Evolutionary conservation across 2,888 invertebrate species (phyloP).

Genomic region (Andrena camellia): DNA sequence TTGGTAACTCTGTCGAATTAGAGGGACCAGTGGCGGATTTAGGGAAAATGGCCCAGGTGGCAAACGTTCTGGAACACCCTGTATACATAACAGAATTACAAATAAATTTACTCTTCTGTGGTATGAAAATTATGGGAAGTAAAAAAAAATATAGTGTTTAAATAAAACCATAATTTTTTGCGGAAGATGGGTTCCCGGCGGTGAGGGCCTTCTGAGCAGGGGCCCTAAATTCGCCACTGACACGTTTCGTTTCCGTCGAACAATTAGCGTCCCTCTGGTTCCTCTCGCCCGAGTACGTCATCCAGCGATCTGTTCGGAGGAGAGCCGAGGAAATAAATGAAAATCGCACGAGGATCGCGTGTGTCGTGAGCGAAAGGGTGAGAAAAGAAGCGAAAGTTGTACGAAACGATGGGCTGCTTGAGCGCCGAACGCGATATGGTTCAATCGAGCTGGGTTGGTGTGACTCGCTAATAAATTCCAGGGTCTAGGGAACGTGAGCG

Average conservation of each 20-base stretch:
- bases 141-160: too few relatives aligned
- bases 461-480: conserved; percentile 32
- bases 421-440: conserved; percentile 55
- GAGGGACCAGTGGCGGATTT: conserved; percentile 11
- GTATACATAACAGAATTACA: too few relatives aligned
- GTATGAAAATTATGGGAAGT: too few relatives aligned
- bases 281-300: neutral
- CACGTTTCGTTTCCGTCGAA: conserved; percentile 18
- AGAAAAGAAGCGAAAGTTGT: neutral
- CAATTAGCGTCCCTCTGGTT: conserved; percentile 33
- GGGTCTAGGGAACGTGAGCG: conserved; percentile 30
- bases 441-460: conserved; percentile 19
- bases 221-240: too few relatives aligned
- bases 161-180: too few relatives aligned
- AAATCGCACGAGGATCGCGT: neutral
- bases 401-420: conserved; percentile 50
- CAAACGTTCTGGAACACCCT: too few relatives aligned
- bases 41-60: too few relatives aligned
- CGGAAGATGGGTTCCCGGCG: too few relatives aligned
- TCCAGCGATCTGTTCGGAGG: neutral
- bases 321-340: neutral
- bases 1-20: conserved; percentile 22
- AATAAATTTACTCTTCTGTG: too few relatives aligned
- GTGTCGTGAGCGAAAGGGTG: neutral
- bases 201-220: too few relatives aligned